Evolutionary conservation across 2,888 invertebrate species (phyloP).

Genomic region (Leistus spinibarbis): DNA sequence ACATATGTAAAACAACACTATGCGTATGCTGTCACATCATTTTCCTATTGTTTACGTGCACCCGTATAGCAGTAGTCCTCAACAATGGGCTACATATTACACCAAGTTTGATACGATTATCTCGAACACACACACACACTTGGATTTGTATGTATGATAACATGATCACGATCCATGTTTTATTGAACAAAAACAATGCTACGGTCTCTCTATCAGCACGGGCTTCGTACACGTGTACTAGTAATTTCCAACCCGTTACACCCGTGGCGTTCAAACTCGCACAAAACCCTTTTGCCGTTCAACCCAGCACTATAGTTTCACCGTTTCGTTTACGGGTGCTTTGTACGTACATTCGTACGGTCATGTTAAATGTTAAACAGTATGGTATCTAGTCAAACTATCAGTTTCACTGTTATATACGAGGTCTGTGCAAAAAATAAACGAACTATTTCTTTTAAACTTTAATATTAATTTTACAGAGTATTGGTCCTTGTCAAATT

Average conservation of each 20-base stretch:
- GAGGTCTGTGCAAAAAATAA: too few species aligned
- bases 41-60: conserved; percentile 24
- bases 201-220: conserved; percentile 5
- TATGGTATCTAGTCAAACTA: not conserved
- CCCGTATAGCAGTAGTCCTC: conserved; percentile 23
- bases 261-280: not conserved
- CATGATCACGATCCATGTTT: conserved; percentile 23
- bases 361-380: not conserved
- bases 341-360: too few species aligned
- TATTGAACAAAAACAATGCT: conserved; percentile 32
- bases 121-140: not conserved
- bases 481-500: too few species aligned
- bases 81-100: conserved; percentile 26
- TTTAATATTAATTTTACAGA: too few species aligned
- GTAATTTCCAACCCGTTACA: conserved; percentile 24
- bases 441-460: too few species aligned
- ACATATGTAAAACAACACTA: conserved; percentile 32
- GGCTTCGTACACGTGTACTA: conserved; percentile 28
- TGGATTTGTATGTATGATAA: conserved; percentile 12
- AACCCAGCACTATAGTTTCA: not conserved
- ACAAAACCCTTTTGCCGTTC: not conserved
- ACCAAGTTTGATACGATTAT: conserved; percentile 26
- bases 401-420: not conserved
- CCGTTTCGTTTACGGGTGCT: not conserved
- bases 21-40: conserved; percentile 23